phyloP scores from a whole-genome alignment of 2,113 vertebrate species.

The Tapirus terrestris region DNA sequence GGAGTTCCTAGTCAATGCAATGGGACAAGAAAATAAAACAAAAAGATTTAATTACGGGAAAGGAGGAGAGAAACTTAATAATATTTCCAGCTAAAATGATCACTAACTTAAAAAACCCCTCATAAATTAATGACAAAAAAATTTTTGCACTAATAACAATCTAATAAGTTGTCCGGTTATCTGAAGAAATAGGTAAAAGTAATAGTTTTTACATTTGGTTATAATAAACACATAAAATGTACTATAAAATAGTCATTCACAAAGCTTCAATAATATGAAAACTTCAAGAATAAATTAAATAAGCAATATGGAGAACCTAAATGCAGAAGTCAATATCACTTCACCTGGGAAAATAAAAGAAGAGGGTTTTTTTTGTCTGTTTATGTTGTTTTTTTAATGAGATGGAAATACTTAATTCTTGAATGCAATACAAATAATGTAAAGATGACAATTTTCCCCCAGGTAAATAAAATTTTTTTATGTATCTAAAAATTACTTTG shows the following conservation, averaged over 20 bases:
- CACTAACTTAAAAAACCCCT: not conserved
- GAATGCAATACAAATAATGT: not conserved
- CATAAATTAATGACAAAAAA: not conserved
- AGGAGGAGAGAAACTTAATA: not conserved
- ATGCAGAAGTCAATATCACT: not conserved
- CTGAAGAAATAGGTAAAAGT: not conserved
- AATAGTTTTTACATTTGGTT: slow-evolving; percentile 8
- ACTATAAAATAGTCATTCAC: not conserved
- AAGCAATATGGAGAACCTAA: not conserved
- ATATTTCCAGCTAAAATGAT: not conserved
- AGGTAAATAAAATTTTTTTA: not conserved
- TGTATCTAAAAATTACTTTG: not conserved
- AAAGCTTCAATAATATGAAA: slow-evolving; percentile 13
- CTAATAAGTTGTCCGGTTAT: not conserved
- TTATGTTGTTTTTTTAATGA: not conserved
- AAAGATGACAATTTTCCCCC: not conserved
- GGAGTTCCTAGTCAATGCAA: not conserved
- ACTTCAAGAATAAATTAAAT: not conserved
- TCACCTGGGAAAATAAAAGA: not conserved
- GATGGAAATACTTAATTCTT: slow-evolving; percentile 14
- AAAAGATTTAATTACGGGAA: not conserved
- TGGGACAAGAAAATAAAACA: not conserved
- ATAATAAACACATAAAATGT: slow-evolving; percentile 1
- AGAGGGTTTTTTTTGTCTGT: not conserved
- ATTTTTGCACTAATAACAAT: not conserved